Evolutionary conservation across 2,797 vertebrate genomes (phyloP), one percentile per base, ranked within the genome.

Genomic region (Glyptemys insculpta): DNA sequence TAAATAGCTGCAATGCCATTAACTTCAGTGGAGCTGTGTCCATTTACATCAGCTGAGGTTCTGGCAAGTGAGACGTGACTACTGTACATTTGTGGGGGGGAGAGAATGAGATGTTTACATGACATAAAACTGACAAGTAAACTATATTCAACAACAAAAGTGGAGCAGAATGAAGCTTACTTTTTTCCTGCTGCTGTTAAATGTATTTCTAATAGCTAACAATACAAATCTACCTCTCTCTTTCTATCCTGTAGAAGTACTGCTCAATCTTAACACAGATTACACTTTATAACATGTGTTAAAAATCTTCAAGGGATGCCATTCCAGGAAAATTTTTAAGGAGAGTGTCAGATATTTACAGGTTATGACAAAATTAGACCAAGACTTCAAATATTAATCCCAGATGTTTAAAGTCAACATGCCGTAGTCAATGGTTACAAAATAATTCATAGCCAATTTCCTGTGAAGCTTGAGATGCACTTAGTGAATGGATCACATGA

Each of bases 91-190:
- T 72, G 19, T 6, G 21, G 56, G 14, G 18, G 47, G 92, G 47
- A 81, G 56, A 57, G n/a, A 81, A 44, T 27, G 80, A 86, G 88
- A 79, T 34, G 41, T 87, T 0, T 0, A 72, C 82, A 21, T 54
- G 34, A 31, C 47, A 79, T 49, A 31, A 50, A n/a, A 10, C 90
- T 82, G 80, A 91, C 59, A 68, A 83, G 83, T 14, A 27, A 79
- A 84, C 90, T 54, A 18, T 81, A 89, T 87, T 34, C 90, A 83
- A 94, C 84, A 91, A 56, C 52, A 91, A 74, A 92, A 84, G 49
- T 82, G 21, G 21, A 91, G 12, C 18, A 47, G 41, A 93, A 87
- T n/a, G 21, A 93, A 96, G 85, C 31, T 53, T 49, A 29, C 49
- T 85, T 76, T 81, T 88, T 50, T 68, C 84, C 6, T 56, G 9